Conservation (phyloP, 2,888 invertebrate species). For the Acrocera orbiculus region DNA sequence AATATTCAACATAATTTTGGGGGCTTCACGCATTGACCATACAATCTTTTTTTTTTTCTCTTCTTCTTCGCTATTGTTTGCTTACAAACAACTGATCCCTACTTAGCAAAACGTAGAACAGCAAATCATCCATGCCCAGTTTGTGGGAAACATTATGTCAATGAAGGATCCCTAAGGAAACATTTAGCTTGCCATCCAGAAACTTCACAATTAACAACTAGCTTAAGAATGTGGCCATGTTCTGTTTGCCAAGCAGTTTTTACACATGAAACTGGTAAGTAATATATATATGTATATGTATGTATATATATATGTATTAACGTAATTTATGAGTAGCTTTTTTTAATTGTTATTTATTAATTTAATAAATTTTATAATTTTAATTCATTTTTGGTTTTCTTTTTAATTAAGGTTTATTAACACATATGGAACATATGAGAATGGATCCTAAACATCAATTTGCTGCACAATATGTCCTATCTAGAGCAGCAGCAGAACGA, state of each 20-base stretch:
- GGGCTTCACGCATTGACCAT: conserved; percentile 20
- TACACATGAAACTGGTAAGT: conserved; percentile 81
- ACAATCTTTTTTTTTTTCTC: conserved; percentile 11
- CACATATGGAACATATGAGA: conserved; percentile 92
- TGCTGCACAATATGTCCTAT: conserved; percentile 83
- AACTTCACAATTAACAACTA: conserved; percentile 68
- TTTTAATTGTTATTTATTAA: conserved; percentile 1
- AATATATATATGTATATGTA: not conserved
- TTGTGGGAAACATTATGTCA: conserved; percentile 89
- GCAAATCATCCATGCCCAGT: conserved; percentile 91
- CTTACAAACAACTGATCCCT: conserved; percentile 44
- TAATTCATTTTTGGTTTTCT: conserved; percentile 11
- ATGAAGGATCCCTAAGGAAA: conserved; percentile 81
- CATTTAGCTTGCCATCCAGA: conserved; percentile 89
- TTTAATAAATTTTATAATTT: not conserved
- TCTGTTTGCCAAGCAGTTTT: conserved; percentile 90
- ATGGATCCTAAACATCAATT: conserved; percentile 95
- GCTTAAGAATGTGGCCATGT: conserved; percentile 90
- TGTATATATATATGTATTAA: not conserved
- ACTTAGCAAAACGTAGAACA: conserved; percentile 83
- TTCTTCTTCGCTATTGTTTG: conserved; percentile 18
- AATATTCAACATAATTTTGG: conserved; percentile 2
- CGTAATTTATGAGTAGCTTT: not conserved
- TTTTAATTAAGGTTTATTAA: conserved; percentile 53
- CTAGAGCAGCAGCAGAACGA: conserved; percentile 77